Base-by-base conservation (phyloP, 2,113 vertebrate species). In the Scomber scombrus region DNA sequence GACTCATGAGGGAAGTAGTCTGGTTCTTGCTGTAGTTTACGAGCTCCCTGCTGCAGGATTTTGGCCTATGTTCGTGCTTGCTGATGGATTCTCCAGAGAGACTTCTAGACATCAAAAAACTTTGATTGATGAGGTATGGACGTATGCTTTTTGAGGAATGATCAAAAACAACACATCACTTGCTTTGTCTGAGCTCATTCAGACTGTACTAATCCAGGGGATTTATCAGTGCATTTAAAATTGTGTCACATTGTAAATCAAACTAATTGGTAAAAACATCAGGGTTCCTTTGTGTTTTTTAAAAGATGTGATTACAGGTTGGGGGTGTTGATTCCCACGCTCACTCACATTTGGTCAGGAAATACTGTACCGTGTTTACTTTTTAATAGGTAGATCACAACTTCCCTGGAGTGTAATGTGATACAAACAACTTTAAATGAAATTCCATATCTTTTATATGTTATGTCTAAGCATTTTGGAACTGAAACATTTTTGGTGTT, bases 1-100 rank as follows among this genome's bases (percentile, higher is more conserved):
- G 81, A 68, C 69, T 84, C 80, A 76, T 47, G 63, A 74, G 74
- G 75, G 65, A 75, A 52, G 58, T 71, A 14, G 85, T 74, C 87
- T 86, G 83, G 71, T 67, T 63, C 55, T 46, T 52, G 74, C 68
- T 71, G 58, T 54, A 64, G 60, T 85, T 84, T 87, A 85, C 57
- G 71, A 51, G 68, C 47, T 77, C 43, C 75, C 78, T 56, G 69
- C 77, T 79, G 70, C 51, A 74, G 63, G 66, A 64, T 67, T 76
- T 76, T 80, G 84, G 85, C 76, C 46, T 3, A 2, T 43, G 46
- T 64, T 80, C 40, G 0, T 46, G 19, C 68, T 57, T 18, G 21
- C 76, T 74, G 71, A 87, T 91, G 63, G 70, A 64, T 82, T 82
- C 81, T 84, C 71, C 69, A 82, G 81, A 76, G 75, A 81, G 15